Base-by-base conservation (phyloP, 2,113 vertebrate genomes). In the Ptychochromis oligacanthus region DNA sequence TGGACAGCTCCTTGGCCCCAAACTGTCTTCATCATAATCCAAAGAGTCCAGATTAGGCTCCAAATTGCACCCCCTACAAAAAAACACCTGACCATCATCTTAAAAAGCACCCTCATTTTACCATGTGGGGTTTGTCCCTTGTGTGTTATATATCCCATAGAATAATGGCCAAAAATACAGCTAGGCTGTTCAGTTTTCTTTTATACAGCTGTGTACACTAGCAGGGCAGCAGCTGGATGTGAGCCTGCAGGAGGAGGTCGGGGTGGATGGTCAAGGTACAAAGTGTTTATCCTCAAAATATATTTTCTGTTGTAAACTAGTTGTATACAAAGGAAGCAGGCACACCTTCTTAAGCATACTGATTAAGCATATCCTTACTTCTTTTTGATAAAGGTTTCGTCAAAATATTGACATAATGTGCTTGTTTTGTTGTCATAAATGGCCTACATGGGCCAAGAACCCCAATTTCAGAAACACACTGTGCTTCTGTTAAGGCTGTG, bases 11-110 rank as follows among this genome's bases (percentile, higher is more conserved):
- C 40, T 36, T 43, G 76, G 34, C 80, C 80, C 52, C 57, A 72
- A 85, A 79, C 81, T 8, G 77, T 81, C 72, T 56, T 31, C 57
- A 1, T 14, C 61, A 15, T 20, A 67, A 79, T 80, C 80, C 72
- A 5, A 17, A 54, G 0, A 74, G 6, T 55, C 17, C 28, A 74
- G 64, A 65, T 78, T 64, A 85, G 64, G 14, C 38, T 78, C 57
- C 4, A 17, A 75, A 24, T 26, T 20, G n/a, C 61, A 0, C 24
- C 52, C 59, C 57, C 34, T 18, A 7, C 34, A 8, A 43, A 77
- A 26, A 28, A 24, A 7, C 31, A 62, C 38, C 76, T 54, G 26
- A 36, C 20, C 49, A n/a, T 52, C 26, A 36, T 36, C 52, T 20
- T 49, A 56, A 57, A 4, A 15, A 3, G 6, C 36, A 8, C 11